Evolutionary conservation across 2,888 invertebrate genomes (phyloP).

Genomic region (Scaptomyza polygonia): DNA sequence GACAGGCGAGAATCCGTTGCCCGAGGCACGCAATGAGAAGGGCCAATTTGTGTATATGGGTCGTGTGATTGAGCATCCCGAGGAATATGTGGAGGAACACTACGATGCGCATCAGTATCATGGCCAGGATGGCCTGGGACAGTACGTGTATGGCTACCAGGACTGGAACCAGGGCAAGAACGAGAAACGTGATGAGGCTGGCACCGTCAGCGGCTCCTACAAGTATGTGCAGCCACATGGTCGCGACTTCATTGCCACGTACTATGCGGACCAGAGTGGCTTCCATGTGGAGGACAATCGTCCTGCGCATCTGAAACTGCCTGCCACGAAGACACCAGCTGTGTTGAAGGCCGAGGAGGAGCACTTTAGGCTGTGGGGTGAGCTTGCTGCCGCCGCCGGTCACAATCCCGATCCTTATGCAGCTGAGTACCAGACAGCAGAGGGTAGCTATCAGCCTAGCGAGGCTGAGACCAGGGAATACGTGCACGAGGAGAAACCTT

Average conservation of each 20-base stretch:
- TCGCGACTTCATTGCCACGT: conserved; percentile 85
- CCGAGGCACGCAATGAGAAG: conserved; percentile 82
- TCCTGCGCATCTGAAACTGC: conserved; percentile 87
- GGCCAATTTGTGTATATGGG: conserved; percentile 85
- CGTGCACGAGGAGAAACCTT: conserved; percentile 81
- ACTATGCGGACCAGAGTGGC: conserved; percentile 91
- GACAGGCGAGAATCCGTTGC: conserved; percentile 85
- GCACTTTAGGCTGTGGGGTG: conserved; percentile 89
- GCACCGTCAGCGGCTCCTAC: conserved; percentile 90
- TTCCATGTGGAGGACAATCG: conserved; percentile 92
- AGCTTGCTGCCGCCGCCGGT: conserved; percentile 86
- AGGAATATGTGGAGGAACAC: conserved; percentile 89
- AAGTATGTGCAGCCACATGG: conserved; percentile 87
- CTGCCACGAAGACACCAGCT: conserved; percentile 88
- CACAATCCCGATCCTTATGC: conserved; percentile 84
- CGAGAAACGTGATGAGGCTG: conserved; percentile 88
- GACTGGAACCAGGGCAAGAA: conserved; percentile 90
- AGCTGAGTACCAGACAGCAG: conserved; percentile 76
- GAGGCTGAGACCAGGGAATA: conserved; percentile 79
- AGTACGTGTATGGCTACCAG: conserved; percentile 89
- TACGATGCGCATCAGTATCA: conserved; percentile 90
- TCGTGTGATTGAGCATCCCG: conserved; percentile 87
- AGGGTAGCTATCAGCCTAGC: conserved; percentile 77
- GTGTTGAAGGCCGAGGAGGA: conserved; percentile 89
- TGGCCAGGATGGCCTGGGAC: conserved; percentile 89